phyloP scores from a whole-genome alignment of 2,113 vertebrate species.

The Dissostichus mawsoni region DNA sequence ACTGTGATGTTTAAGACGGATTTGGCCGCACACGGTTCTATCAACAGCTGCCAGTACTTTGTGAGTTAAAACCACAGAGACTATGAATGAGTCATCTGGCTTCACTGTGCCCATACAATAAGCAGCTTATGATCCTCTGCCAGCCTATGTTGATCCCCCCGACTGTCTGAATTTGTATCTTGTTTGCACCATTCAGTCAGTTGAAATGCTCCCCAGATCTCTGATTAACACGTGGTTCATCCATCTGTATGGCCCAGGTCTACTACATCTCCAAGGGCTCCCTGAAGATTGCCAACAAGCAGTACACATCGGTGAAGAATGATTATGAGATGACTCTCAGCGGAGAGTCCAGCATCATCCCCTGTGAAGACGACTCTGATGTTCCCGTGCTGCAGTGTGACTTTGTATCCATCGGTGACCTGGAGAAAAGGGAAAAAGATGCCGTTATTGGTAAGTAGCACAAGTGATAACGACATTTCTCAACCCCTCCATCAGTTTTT shows the following conservation, averaged over 20 bases:
- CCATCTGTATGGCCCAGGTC: constrained; percentile 84
- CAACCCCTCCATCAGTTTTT: background rate
- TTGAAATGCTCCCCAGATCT: constrained; percentile 49
- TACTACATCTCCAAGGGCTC: constrained; percentile 95
- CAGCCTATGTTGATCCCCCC: constrained; percentile 58
- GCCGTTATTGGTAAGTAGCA: constrained; percentile 88
- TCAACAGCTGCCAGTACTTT: constrained; percentile 66
- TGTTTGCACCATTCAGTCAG: constrained; percentile 65
- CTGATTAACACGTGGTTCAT: constrained; percentile 63
- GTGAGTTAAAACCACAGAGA: constrained; percentile 66
- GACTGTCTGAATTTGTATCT: constrained; percentile 65
- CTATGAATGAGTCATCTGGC: constrained; percentile 71
- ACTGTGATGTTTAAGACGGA: constrained; percentile 34
- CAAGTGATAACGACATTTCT: background rate
- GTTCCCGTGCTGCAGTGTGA: constrained; percentile 94
- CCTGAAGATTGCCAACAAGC: constrained; percentile 98
- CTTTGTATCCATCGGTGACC: constrained; percentile 89
- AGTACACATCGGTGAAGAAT: constrained; percentile 95
- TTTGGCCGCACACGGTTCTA: constrained; percentile 51
- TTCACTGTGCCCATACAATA: constrained; percentile 62
- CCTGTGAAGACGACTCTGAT: constrained; percentile 91
- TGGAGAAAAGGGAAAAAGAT: constrained; percentile 91
- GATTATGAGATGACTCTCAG: constrained; percentile 98
- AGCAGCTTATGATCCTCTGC: constrained; percentile 74
- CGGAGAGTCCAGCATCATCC: constrained; percentile 90